phyloP scores from a whole-genome alignment of 2,113 vertebrate genomes.

The Eulemur macaco region DNA sequence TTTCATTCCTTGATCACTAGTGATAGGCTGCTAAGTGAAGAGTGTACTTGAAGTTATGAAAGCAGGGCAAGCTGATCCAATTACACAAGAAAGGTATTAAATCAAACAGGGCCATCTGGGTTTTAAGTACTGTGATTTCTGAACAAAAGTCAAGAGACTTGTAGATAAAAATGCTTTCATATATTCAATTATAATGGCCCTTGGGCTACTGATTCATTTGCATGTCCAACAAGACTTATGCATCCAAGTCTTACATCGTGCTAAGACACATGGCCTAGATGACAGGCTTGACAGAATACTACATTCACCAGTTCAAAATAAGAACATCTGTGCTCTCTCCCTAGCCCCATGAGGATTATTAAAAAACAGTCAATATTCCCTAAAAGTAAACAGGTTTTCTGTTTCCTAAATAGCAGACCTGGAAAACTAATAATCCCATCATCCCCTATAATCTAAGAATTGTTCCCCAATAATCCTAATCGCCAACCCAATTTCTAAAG shows the following conservation, averaged over 20 bases:
- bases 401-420: conserved; percentile 19
- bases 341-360: background rate
- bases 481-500: conserved; percentile 9
- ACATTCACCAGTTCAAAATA: conserved; percentile 7
- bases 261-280: conserved; percentile 3
- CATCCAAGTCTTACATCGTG: background rate
- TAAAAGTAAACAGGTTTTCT: conserved; percentile 49
- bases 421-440: conserved; percentile 32
- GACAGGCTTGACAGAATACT: background rate
- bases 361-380: background rate
- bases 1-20: background rate
- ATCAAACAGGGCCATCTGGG: conserved; percentile 55
- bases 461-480: background rate
- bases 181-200: background rate
- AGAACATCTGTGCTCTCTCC: conserved; percentile 49
- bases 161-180: conserved; percentile 24
- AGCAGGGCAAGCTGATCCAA: background rate
- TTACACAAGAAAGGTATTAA: background rate
- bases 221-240: background rate
- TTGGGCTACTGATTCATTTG: conserved; percentile 21
- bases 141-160: background rate
- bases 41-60: conserved; percentile 30
- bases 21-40: background rate
- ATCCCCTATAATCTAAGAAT: conserved; percentile 9
- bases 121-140: conserved; percentile 28